A percentile compares a stretch with the other conserved stretches of the same genome.
phyloP scores from a whole-genome alignment of 2,113 vertebrate species.

The Psilopogon haemacephalus region DNA sequence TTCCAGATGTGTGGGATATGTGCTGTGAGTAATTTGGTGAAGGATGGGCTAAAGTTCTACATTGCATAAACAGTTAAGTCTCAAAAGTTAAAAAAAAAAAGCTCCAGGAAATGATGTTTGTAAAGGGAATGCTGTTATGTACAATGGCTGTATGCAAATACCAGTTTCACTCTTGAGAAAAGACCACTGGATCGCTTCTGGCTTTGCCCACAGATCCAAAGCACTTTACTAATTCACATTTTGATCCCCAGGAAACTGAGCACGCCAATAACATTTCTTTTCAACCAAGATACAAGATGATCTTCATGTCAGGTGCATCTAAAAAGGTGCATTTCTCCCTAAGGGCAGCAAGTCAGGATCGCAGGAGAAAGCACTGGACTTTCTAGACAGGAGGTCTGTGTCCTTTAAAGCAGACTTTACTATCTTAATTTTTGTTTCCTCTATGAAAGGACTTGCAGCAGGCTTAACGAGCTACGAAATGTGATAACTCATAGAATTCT shows the following conservation, averaged over 20 bases:
- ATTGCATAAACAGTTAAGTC: not conserved
- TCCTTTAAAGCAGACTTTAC: conserved; percentile 1
- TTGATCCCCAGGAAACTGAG: not conserved
- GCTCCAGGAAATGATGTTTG: not conserved
- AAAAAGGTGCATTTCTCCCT: not conserved
- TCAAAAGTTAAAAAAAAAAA: conserved; percentile 30
- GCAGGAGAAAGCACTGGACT: not conserved
- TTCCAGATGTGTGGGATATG: not conserved
- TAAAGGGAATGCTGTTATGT: not conserved
- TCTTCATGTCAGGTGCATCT: not conserved
- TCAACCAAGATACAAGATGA: not conserved
- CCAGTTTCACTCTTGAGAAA: not conserved
- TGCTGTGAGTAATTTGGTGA: not conserved
- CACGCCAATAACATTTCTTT: not conserved
- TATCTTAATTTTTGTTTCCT: conserved; percentile 2
- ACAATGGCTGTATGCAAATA: not conserved
- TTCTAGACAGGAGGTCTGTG: not conserved
- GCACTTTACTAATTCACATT: not conserved
- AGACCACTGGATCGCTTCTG: not conserved
- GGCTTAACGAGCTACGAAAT: conserved; percentile 22
- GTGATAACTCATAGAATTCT: not conserved
- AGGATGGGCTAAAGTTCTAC: not conserved
- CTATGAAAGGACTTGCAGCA: not conserved
- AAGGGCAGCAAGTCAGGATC: not conserved
- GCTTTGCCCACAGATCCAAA: not conserved